Evolutionary conservation across 2,888 invertebrate genomes (phyloP).

Genomic region (Lepidocyrtinus sp.): DNA sequence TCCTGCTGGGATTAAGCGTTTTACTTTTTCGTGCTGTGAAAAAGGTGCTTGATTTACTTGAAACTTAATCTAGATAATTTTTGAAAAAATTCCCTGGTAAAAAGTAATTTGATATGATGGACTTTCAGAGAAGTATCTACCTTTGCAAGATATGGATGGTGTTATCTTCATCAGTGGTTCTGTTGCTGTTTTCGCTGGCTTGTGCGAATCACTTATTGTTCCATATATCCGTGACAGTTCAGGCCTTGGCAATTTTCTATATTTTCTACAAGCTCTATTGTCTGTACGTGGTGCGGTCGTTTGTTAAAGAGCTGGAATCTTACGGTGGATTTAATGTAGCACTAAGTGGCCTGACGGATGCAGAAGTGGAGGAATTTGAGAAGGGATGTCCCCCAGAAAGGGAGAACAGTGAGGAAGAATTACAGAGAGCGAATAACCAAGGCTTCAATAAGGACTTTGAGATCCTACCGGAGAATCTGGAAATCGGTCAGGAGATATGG

Average conservation of each 20-base stretch:
- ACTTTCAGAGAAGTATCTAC: constrained; percentile 50
- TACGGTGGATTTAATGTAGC: constrained; percentile 63
- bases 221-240: constrained; percentile 18
- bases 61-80: neutral
- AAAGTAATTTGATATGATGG: neutral
- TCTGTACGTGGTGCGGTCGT: constrained; percentile 54
- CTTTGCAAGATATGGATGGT: constrained; percentile 57
- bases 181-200: neutral
- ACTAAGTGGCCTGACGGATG: constrained; percentile 56
- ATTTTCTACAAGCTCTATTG: constrained; percentile 52
- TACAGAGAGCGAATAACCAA: constrained; percentile 29
- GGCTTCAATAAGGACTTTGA: constrained; percentile 61
- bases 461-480: constrained; percentile 43
- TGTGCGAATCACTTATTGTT: constrained; percentile 32
- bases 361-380: constrained; percentile 63
- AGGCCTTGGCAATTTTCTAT: constrained; percentile 37
- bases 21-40: constrained; percentile 51
- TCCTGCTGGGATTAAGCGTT: constrained; percentile 29
- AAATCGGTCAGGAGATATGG: constrained; percentile 48
- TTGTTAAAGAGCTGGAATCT: constrained; percentile 52
- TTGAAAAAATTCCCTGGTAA: neutral
- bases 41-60: constrained; percentile 26
- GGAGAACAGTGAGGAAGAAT: neutral
- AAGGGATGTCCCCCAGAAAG: constrained; percentile 50
- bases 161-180: constrained; percentile 9